Percentiles rank a stretch among this genome's conserved stretches.
Conservation (phyloP, 1,140 invertebrate species). For the Diprion similis region DNA sequence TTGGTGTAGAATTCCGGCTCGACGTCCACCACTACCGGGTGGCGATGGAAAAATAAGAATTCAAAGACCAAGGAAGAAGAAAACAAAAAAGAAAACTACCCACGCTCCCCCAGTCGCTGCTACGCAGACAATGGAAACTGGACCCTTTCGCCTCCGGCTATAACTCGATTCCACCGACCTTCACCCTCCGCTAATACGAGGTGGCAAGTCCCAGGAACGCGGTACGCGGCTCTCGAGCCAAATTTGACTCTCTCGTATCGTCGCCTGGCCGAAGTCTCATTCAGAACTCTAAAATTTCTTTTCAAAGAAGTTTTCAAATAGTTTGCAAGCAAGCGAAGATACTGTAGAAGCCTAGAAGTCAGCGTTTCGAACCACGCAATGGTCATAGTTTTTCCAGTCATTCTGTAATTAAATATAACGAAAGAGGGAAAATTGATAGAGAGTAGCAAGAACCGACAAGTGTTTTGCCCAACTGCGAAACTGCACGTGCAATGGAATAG, state of each 20-base stretch:
- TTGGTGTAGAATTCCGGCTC: slow-evolving; percentile 31
- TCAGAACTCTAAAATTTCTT: too few species aligned
- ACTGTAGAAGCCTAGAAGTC: too few species aligned
- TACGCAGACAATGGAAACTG: background rate
- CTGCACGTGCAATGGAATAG: too few species aligned
- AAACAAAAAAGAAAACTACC: background rate
- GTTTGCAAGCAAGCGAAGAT: too few species aligned
- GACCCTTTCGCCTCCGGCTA: background rate
- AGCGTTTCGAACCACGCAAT: too few species aligned
- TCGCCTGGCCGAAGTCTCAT: too few species aligned
- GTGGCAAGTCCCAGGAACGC: background rate
- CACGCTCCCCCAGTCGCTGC: background rate
- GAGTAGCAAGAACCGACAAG: too few species aligned
- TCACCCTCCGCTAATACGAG: background rate
- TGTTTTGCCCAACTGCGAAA: too few species aligned
- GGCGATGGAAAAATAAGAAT: slow-evolving; percentile 12
- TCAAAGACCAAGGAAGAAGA: background rate
- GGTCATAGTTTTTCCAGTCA: too few species aligned
- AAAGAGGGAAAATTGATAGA: too few species aligned
- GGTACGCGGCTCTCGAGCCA: background rate
- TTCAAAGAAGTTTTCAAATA: too few species aligned
- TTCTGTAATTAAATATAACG: too few species aligned
- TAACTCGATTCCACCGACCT: background rate
- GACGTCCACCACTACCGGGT: slow-evolving; percentile 21
- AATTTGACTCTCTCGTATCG: background rate